Conservation (phyloP, 2,113 vertebrate genomes). For the Pleuronectes platessa region DNA sequence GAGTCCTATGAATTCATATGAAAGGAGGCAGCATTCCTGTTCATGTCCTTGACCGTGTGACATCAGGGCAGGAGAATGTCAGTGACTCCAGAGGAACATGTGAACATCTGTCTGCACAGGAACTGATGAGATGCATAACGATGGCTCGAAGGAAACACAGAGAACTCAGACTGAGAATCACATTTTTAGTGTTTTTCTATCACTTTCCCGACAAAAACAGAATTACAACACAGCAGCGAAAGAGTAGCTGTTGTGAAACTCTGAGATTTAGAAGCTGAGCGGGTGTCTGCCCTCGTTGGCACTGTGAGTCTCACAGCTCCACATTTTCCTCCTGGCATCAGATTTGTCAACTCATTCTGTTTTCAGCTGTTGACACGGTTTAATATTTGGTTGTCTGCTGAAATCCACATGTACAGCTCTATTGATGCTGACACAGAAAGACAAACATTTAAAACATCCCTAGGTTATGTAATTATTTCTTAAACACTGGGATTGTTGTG, state of each 20-base stretch:
- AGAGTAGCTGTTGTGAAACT: background rate
- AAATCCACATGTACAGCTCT: background rate
- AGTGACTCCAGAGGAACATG: slow-evolving; percentile 42
- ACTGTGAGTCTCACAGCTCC: background rate
- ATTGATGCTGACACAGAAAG: background rate
- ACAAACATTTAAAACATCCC: too few relatives aligned
- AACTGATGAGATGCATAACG: slow-evolving; percentile 24
- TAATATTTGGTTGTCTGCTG: slow-evolving; percentile 6
- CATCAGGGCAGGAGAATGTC: slow-evolving; percentile 57
- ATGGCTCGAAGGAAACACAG: slow-evolving; percentile 23
- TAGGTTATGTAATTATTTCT: background rate
- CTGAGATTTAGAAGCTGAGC: background rate
- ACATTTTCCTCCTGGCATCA: slow-evolving; percentile 26
- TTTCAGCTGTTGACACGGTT: slow-evolving; percentile 8
- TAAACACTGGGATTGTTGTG: background rate
- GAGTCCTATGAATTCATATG: too few relatives aligned
- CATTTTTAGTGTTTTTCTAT: too few relatives aligned
- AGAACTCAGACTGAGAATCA: background rate
- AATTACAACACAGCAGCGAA: background rate
- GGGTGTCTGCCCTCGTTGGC: slow-evolving; percentile 15
- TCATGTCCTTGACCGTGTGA: slow-evolving; percentile 43
- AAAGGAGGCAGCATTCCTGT: slow-evolving; percentile 8
- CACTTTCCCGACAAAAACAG: background rate
- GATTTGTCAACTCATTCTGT: slow-evolving; percentile 18
- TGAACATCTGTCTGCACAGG: slow-evolving; percentile 60